Base-by-base conservation (phyloP, 2,797 vertebrate genomes). In the Hydrolagus colliei region DNA sequence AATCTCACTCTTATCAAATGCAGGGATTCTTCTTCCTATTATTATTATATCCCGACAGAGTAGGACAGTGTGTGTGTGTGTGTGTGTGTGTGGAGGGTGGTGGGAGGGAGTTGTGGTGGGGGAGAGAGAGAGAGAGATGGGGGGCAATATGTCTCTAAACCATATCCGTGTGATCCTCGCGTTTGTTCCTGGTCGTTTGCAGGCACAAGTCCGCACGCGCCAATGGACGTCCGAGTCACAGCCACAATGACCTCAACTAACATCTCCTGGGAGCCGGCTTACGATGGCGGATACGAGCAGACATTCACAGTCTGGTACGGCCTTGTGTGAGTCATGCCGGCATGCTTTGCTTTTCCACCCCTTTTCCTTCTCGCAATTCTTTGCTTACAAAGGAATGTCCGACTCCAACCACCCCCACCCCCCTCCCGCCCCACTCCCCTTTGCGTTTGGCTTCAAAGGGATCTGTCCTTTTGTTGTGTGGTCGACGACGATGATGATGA, bases 301-400 rank as follows among this genome's bases (percentile, higher is more conserved):
- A 99, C 97, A 89, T 99, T 99, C 95, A 99, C 98, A 92, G 98
- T 99, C 95, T 99, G 98, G 98, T 99, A 99, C 89, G 98, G 98
- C 94, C 97, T 96, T 96, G 98, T 99, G 98, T 99, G 96, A 99
- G 98, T 99, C 94, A 95, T 93, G 94, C 93, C 90, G 91, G 92
- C 94, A 94, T 92, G 97, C 97, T 97, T 99, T 96, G 97, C 97
- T 97, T 96, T 95, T 95, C 95, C 96, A 63, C 96, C 96, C 96
- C 93, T 90, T 91, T 93, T 94, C 93, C 92, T 93, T 92, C 90
- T 84, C 79, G 6, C 27, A 71, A 12, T 71, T 84, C 79, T 84
- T 71, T 71, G 79, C 79, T 68, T 68, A 68, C 61, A 82, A 82
- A 52, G 32, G 27, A 68, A 68, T 82, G 79, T 82, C 27, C 27